Conservation (phyloP, 2,113 vertebrate genomes). For the Antigone vipio region DNA sequence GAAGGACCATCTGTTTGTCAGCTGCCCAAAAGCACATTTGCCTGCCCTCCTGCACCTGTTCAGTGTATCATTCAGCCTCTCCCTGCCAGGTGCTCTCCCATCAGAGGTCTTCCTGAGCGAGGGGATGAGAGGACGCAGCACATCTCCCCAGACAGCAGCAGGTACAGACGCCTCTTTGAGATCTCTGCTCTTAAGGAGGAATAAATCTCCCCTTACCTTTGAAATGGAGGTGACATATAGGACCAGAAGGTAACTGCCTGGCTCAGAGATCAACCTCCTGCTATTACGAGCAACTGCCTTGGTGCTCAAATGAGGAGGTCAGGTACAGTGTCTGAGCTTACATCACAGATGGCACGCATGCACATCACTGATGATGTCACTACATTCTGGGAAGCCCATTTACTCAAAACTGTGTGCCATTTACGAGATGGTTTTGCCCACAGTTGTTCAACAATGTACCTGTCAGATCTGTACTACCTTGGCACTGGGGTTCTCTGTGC, state of each 20-base stretch:
- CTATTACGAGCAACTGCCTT: neutral
- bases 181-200: neutral
- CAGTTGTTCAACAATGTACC: neutral
- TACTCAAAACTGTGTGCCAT: neutral
- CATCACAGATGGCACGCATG: neutral
- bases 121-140: rapidly evolving
- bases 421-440: neutral
- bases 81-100: neutral
- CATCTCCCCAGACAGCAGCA: rapidly evolving
- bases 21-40: neutral
- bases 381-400: neutral
- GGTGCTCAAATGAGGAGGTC: neutral
- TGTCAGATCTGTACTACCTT: neutral
- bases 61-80: neutral
- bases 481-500: neutral
- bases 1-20: neutral
- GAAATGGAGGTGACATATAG: rapidly evolving
- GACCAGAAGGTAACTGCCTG: neutral
- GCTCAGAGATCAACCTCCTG: neutral
- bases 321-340: neutral
- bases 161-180: neutral
- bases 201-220: neutral
- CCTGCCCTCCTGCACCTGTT: neutral
- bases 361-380: neutral
- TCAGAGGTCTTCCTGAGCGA: neutral